Evolutionary conservation across 2,113 vertebrate species (phyloP).

Genomic region (Pampusana beccarii): DNA sequence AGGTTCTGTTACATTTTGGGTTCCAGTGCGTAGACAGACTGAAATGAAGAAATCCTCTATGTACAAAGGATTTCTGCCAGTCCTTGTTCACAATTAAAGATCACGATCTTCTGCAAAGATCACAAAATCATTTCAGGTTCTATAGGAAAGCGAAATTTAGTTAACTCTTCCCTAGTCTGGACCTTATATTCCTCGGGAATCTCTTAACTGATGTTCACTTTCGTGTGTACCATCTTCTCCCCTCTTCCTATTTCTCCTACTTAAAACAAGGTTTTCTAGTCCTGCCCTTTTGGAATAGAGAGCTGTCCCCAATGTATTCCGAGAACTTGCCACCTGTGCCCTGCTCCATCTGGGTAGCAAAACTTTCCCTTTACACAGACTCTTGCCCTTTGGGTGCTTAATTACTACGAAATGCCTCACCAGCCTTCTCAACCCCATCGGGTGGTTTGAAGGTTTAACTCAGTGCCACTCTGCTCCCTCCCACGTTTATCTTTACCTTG

Average conservation of each 20-base stretch:
- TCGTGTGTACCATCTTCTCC: no score
- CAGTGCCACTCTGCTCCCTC: not conserved
- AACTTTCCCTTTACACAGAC: not conserved
- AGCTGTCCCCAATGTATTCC: not conserved
- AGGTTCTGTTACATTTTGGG: not conserved
- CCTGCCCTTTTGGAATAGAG: not conserved
- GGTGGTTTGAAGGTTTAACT: not conserved
- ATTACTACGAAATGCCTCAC: accelerated
- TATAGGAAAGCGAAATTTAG: not conserved
- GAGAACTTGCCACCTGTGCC: not conserved
- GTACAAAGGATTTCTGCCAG: not conserved
- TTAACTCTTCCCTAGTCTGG: not conserved
- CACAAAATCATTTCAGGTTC: not conserved
- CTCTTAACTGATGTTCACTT: not conserved
- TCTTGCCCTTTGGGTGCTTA: not conserved
- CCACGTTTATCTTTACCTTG: not conserved
- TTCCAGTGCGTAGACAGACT: not conserved
- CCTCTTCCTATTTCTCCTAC: not conserved
- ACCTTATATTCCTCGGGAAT: not conserved
- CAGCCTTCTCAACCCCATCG: no score
- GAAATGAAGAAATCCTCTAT: not conserved
- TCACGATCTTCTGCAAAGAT: not conserved
- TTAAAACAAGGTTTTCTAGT: not conserved
- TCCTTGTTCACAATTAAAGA: not conserved
- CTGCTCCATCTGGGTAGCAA: no score